Percentiles rank a stretch among this genome's conserved stretches.
Evolutionary conservation across 2,113 vertebrate genomes (phyloP).

Genomic region (Thunnus maccoyii): DNA sequence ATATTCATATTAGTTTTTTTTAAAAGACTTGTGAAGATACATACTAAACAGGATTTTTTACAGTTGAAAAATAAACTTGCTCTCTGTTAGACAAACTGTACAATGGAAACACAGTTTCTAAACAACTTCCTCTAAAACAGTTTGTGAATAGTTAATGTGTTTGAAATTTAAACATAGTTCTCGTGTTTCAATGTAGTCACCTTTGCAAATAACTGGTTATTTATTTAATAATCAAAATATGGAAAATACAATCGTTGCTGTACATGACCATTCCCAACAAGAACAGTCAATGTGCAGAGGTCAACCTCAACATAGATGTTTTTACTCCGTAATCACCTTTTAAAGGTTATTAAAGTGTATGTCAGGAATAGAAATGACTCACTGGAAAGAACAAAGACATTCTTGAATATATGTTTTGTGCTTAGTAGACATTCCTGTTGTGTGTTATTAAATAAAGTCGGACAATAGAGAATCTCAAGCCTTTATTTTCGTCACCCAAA

Average conservation of each 20-base stretch:
- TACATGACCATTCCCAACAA: background rate
- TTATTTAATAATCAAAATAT: background rate
- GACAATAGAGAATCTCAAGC: constrained; percentile 4
- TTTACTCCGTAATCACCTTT: background rate
- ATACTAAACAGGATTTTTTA: too few species aligned
- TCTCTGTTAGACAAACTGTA: too few species aligned
- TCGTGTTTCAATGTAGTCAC: background rate
- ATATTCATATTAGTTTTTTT: too few species aligned
- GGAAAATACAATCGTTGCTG: background rate
- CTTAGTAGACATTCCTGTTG: background rate
- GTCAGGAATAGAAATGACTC: too few species aligned
- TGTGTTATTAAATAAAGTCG: constrained; percentile 8
- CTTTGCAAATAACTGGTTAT: background rate
- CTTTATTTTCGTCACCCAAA: constrained; percentile 23
- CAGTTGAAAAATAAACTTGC: too few species aligned
- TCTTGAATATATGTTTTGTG: too few species aligned
- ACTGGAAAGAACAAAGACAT: too few species aligned
- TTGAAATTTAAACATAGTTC: background rate
- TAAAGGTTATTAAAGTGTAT: too few species aligned
- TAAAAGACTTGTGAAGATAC: too few species aligned
- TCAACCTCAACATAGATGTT: too few species aligned
- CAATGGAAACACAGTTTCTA: too few species aligned
- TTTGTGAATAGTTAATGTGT: constrained; percentile 5
- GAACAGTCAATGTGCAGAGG: background rate
- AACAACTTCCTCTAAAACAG: constrained; percentile 7